Percentiles rank a stretch among this genome's conserved stretches.
Conservation (phyloP, 1,140 invertebrate species). For the Globodera rostochiensis region DNA sequence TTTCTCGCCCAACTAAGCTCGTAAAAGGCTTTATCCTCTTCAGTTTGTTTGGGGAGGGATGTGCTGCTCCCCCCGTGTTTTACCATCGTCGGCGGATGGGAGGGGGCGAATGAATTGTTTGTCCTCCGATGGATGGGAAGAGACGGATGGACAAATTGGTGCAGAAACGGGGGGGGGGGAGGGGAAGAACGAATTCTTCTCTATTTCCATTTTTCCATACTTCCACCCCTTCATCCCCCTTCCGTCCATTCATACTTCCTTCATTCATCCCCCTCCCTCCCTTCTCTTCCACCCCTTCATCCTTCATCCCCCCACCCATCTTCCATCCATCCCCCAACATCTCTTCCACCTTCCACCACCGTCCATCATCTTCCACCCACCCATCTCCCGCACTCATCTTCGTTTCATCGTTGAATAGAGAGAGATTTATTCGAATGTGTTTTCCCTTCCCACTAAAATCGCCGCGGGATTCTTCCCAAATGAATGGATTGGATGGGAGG, state of each 20-base stretch:
- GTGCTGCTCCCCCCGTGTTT: neutral
- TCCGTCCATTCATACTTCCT: neutral
- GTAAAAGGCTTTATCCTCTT: neutral
- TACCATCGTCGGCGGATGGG: neutral
- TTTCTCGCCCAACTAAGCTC: neutral
- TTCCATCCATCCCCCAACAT: neutral
- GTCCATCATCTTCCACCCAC: no score
- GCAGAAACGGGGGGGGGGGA: no score
- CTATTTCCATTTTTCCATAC: no score
- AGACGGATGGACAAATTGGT: neutral
- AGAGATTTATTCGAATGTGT: neutral
- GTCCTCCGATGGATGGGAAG: no score
- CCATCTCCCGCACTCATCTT: no score
- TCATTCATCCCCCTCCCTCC: neutral
- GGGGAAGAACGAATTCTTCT: no score
- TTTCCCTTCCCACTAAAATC: slow-evolving; percentile 3
- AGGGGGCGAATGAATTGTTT: neutral
- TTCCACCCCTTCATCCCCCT: no score
- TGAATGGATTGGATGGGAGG: slow-evolving; percentile 1
- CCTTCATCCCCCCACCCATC: neutral
- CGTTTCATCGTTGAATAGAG: no score
- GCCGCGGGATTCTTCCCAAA: slow-evolving; percentile 2
- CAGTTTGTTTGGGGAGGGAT: neutral
- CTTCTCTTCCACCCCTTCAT: neutral
- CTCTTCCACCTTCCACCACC: no score